Conservation (phyloP, 2,888 invertebrate genomes). For the Lampropteryx suffumata region DNA sequence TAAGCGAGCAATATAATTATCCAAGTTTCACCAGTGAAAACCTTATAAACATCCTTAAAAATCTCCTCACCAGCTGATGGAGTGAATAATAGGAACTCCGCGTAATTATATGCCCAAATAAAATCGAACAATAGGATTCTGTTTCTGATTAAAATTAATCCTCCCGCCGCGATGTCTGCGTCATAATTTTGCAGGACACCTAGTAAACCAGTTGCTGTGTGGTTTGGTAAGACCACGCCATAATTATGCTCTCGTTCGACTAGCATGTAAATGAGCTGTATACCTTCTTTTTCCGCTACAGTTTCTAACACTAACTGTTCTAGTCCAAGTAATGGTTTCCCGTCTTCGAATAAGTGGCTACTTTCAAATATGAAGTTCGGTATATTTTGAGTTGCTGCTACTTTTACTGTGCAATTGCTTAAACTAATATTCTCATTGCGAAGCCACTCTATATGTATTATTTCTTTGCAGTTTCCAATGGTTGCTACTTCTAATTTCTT, state of each 20-base stretch:
- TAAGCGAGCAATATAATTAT: conserved; percentile 46
- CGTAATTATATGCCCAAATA: conserved; percentile 54
- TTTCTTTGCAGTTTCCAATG: conserved; percentile 44
- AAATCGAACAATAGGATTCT: conserved; percentile 55
- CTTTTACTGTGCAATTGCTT: conserved; percentile 48
- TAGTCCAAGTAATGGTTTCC: conserved; percentile 42
- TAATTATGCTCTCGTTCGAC: conserved; percentile 29
- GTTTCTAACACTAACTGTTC: conserved; percentile 56
- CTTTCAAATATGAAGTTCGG: conserved; percentile 46
- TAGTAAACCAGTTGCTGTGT: conserved; percentile 52
- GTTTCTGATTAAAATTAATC: conserved; percentile 51
- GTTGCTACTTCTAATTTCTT: conserved; percentile 32
- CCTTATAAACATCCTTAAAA: conserved; percentile 56
- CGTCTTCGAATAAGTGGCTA: conserved; percentile 40
- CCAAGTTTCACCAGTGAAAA: conserved; percentile 52
- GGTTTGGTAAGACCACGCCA: conserved; percentile 52
- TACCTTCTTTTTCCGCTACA: conserved; percentile 44
- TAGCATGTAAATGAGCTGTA: conserved; percentile 42
- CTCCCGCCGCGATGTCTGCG: conserved; percentile 53
- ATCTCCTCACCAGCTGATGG: conserved; percentile 40
- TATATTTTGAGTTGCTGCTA: conserved; percentile 45
- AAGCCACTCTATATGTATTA: conserved; percentile 32
- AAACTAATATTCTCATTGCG: conserved; percentile 32
- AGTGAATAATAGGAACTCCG: conserved; percentile 44
- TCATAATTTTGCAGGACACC: conserved; percentile 42